Evolutionary conservation across 2,113 vertebrate genomes (phyloP).

Genomic region (Tylochromis polylepis): DNA sequence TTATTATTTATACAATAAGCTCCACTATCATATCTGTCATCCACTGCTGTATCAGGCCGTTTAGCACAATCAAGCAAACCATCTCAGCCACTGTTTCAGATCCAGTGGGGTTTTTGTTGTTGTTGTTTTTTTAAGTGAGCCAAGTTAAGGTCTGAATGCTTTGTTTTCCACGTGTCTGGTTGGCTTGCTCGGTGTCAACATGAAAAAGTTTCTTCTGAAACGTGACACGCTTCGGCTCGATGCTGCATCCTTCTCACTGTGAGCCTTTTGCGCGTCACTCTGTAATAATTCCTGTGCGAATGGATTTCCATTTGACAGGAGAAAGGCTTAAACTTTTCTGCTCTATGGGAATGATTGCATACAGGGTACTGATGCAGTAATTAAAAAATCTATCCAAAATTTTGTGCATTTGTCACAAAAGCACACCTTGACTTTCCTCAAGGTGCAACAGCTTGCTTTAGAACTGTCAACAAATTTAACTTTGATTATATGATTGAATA

Average conservation of each 20-base stretch:
- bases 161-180: neutral
- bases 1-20: neutral
- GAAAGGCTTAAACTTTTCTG: neutral
- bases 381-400: neutral
- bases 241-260: neutral
- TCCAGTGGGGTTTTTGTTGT: neutral
- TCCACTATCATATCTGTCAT: neutral
- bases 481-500: neutral
- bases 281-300: neutral
- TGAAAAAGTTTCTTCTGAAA: neutral
- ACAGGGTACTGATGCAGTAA: neutral
- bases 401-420: neutral
- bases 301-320: neutral
- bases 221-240: neutral
- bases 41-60: neutral
- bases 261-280: neutral
- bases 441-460: neutral
- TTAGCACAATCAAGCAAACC: neutral
- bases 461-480: neutral
- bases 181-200: neutral
- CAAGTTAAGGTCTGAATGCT: no score
- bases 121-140: neutral
- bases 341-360: neutral
- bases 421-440: neutral
- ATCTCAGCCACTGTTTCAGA: neutral